Evolutionary conservation across 1,140 invertebrate genomes (phyloP), one percentile per base, ranked within the genome.

Genomic region (Tyrophagus putrescentiae): DNA sequence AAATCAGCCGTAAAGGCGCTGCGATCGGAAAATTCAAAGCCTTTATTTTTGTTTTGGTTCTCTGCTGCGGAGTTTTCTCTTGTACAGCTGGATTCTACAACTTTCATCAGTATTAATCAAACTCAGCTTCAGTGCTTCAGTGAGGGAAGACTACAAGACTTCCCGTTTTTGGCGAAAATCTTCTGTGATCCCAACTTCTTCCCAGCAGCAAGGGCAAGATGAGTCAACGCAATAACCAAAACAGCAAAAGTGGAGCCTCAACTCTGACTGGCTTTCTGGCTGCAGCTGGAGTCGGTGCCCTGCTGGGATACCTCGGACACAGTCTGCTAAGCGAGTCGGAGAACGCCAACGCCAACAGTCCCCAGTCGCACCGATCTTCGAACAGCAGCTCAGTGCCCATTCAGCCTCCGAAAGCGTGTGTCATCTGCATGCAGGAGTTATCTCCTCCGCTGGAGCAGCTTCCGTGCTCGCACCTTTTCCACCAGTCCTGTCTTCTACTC

Each of bases 391-490:
- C 6, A 42, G 13, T 54, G 32, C 52, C 52, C 2, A 11, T 54
- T 9, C n/a, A 32, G 27, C 52, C 52, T 34, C 3, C 52, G 4
- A 13, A 54, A 4, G 25, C n/a, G 11, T 54, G 52, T 54, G 52
- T 31, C 11, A 54, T 54, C 25, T 54, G 52, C 39, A 31, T 18
- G 4, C 13, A 31, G 9, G 2, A 13, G 1, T 13, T 54, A 2
- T 21, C 32, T 3, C 11, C 52, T 27, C 52, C 52, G 27, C n/a
- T 54, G 11, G 52, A 54, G 25, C 52, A 54, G 25, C 27, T 54
- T 21, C 52, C 52, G n/a, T 54, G 52, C 27, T 16, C 16, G 11
- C 52, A 54, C 25, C 4, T 54, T 1, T 54, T 54, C 13, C 52
- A 54, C 27, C 52, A 54, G 39, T 34, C 32, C 1, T 54, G 52